Conservation (phyloP, 92 coral and sea anemone species). For the Scolanthus callimorphus region DNA sequence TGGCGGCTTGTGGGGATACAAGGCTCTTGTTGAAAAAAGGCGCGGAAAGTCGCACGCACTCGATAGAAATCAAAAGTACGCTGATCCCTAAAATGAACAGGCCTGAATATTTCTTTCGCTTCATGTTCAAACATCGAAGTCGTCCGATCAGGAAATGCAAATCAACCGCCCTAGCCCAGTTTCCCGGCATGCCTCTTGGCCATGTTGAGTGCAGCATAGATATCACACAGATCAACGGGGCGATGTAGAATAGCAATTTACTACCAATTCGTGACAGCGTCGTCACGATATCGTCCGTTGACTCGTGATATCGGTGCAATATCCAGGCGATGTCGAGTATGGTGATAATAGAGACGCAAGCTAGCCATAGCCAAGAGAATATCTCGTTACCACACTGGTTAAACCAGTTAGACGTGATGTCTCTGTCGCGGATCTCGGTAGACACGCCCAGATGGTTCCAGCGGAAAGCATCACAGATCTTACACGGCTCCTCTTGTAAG, state of each 20-base stretch:
- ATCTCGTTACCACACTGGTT: conserved; percentile 83
- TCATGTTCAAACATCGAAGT: conserved; percentile 69
- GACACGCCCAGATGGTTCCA: conserved; percentile 77
- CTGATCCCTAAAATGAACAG: conserved; percentile 38
- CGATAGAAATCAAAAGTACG: conserved; percentile 19
- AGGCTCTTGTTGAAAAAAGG: conserved; percentile 62
- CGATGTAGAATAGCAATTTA: conserved; percentile 52
- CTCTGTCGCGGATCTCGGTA: conserved; percentile 60
- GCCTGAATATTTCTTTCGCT: conserved; percentile 57
- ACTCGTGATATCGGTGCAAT: conserved; percentile 15
- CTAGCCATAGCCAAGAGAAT: conserved; percentile 69
- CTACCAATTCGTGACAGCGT: conserved; percentile 70
- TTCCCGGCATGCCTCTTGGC: conserved; percentile 60
- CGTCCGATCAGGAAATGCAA: conserved; percentile 65
- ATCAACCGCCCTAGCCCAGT: conserved; percentile 74
- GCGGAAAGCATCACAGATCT: conserved; percentile 69
- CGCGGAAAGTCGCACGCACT: conserved; percentile 53
- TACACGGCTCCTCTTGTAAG: conserved; percentile 28
- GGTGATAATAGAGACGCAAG: conserved; percentile 48
- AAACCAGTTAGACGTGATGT: conserved; percentile 67
- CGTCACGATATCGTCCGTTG: conserved; percentile 50
- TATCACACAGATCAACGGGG: conserved; percentile 64
- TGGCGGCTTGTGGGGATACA: conserved; percentile 31
- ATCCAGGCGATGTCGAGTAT: conserved; percentile 30
- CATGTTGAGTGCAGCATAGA: conserved; percentile 49